Evolutionary conservation across 1,140 invertebrate species (phyloP).

Genomic region (Stegodyphus dumicola): DNA sequence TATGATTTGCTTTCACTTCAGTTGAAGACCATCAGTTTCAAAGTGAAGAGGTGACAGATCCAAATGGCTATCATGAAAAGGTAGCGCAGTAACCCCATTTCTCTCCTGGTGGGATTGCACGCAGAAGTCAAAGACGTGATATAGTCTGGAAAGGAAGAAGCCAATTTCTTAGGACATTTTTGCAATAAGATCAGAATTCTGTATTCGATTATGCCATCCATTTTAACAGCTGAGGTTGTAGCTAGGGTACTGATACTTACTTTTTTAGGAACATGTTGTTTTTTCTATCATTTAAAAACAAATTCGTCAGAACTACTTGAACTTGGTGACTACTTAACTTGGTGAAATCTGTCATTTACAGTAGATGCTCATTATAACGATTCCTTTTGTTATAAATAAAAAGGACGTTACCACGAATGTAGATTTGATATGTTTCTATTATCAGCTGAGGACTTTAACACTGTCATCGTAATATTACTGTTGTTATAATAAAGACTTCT

Average conservation of each 20-base stretch:
- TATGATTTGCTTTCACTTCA: not conserved
- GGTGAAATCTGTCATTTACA: too few relatives aligned
- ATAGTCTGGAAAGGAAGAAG: constrained; percentile 25
- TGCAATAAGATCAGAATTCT: not conserved
- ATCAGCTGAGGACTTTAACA: too few relatives aligned
- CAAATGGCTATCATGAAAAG: constrained; percentile 45
- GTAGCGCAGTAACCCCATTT: not conserved
- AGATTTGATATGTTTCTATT: too few relatives aligned
- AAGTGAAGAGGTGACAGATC: constrained; percentile 42
- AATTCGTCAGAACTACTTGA: not conserved
- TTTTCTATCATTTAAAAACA: not conserved
- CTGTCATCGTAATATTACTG: too few relatives aligned
- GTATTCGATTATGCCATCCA: not conserved
- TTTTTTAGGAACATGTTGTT: not conserved
- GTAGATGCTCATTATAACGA: too few relatives aligned
- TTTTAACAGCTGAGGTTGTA: not conserved
- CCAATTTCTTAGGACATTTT: not conserved
- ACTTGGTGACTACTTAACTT: too few relatives aligned
- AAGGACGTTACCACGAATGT: too few relatives aligned
- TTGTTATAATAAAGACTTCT: too few relatives aligned
- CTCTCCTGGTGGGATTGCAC: not conserved
- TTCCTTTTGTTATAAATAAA: too few relatives aligned
- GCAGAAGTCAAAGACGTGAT: constrained; percentile 23
- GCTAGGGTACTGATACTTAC: not conserved
- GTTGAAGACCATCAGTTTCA: constrained; percentile 28